Conservation (phyloP, 2,888 invertebrate species). For the Alviniconcha strummeri region DNA sequence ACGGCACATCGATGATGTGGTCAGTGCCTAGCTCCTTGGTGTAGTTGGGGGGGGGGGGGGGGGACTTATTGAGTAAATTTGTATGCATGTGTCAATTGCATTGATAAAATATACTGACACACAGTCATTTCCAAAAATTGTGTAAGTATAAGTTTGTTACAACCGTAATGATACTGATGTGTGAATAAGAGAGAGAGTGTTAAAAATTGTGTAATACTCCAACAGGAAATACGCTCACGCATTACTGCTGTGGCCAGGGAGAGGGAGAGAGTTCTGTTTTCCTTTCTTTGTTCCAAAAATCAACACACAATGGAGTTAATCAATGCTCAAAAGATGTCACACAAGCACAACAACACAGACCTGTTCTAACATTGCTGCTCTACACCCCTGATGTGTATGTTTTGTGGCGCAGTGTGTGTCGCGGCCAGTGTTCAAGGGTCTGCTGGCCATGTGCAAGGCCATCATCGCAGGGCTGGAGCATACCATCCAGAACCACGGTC, state of each 20-base stretch:
- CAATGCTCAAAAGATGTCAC: too few relatives aligned
- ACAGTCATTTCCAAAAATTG: too few relatives aligned
- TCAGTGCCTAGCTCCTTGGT: constrained; percentile 75
- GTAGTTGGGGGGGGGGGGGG: too few relatives aligned
- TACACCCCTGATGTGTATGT: neutral
- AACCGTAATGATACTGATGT: too few relatives aligned
- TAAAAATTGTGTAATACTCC: neutral
- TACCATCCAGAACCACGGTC: constrained; percentile 92
- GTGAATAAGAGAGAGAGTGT: neutral
- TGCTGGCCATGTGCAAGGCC: constrained; percentile 92
- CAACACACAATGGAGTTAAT: too few relatives aligned
- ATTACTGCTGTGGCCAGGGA: too few relatives aligned
- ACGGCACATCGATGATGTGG: constrained; percentile 95
- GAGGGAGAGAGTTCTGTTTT: too few relatives aligned
- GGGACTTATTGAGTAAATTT: neutral
- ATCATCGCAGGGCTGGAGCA: constrained; percentile 92
- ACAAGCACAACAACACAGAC: too few relatives aligned
- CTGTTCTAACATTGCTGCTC: too few relatives aligned
- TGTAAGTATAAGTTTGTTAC: too few relatives aligned
- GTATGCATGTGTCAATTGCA: neutral
- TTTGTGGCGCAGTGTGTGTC: constrained; percentile 77
- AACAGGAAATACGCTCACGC: too few relatives aligned
- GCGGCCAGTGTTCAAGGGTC: constrained; percentile 96
- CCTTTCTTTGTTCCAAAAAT: too few relatives aligned
- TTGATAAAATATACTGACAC: neutral